phyloP scores from a whole-genome alignment of 2,797 vertebrate species.

The Peromyscus nudipes region DNA sequence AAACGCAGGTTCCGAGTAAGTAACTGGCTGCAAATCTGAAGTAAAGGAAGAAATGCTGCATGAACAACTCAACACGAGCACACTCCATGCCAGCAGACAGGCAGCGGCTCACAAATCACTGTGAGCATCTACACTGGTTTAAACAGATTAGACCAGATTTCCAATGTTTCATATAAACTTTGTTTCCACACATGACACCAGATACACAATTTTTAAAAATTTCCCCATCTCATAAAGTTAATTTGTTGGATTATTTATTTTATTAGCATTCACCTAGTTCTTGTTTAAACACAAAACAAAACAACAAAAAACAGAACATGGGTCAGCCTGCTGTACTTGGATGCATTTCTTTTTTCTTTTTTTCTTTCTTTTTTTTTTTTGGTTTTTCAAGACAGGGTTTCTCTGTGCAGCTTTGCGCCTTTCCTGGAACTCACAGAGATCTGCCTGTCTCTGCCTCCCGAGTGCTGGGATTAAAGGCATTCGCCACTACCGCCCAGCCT shows the following conservation, averaged over 20 bases:
- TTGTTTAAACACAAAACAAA: conserved; percentile 40
- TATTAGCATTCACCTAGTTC: conserved; percentile 19
- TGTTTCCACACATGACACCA: conserved; percentile 24
- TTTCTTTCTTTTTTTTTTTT: not conserved
- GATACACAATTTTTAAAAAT: conserved; percentile 52
- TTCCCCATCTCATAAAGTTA: conserved; percentile 3
- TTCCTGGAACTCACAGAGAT: too few relatives aligned
- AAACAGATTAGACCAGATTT: not conserved
- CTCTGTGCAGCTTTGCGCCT: too few relatives aligned
- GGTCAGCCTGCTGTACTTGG: not conserved
- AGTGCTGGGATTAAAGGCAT: too few relatives aligned
- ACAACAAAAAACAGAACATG: not conserved
- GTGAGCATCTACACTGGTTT: not conserved
- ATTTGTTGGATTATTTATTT: conserved; percentile 12
- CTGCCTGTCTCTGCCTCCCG: too few relatives aligned
- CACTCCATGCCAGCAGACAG: not conserved
- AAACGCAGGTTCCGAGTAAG: conserved; percentile 98
- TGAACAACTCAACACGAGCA: conserved; percentile 48
- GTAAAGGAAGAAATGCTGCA: conserved; percentile 55
- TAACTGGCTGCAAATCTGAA: conserved; percentile 97
- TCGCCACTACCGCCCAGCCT: too few relatives aligned
- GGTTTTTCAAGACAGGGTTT: too few relatives aligned
- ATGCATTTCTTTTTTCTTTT: not conserved
- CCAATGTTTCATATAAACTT: not conserved
- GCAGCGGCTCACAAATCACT: conserved; percentile 14